Base-by-base conservation (phyloP, 2,113 vertebrate species). In the Anhinga anhinga region DNA sequence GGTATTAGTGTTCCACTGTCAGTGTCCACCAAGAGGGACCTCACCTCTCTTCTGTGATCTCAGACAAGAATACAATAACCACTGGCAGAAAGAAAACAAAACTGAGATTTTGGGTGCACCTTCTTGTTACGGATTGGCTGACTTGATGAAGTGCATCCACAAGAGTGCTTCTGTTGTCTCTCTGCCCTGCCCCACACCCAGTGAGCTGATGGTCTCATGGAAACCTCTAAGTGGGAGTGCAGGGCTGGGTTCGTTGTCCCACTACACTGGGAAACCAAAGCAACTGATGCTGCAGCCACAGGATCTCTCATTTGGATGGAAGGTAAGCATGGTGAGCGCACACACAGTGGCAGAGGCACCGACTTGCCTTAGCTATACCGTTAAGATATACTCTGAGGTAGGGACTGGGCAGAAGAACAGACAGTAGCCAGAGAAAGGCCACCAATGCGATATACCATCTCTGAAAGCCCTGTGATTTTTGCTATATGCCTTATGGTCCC, bases 241-340 rank as follows among this genome's bases (percentile, higher is more conserved):
- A 83, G 44, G 29, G 32, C 6, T 91, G 84, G 7, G 49, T 45
- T 83, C 3, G 5, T 42, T 55, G n/a, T 45, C 85, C n/a, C 55
- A 49, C 11, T 14, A 4, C 38, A 40, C 1, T 0, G 0, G 53
- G 38, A 53, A 70, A 76, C 26, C 63, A 77, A 40, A 89, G 66
- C 71, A 73, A 52, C 11, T 8, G 38, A 47, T 9, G 12, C 49
- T 74, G 85, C 45, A 52, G 55, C 49, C 38, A 44, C 0, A 36
- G 59, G n/a, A 55, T 30, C n/a, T 49, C 44, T 34, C 19, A 5
- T 2, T 2, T 1, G 13, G 49, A 26, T 12, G 38, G 55, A 67
- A 86, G n/a, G 15, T 10, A 15, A 49, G 69, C 49, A 38, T 34
- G 9, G 30, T 0, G 0, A 62, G 44, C 1, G 5, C 38, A 32